Evolutionary conservation across 1,140 invertebrate genomes (phyloP), one percentile per base, ranked within the genome.

Genomic region (Drosophila pandora): DNA sequence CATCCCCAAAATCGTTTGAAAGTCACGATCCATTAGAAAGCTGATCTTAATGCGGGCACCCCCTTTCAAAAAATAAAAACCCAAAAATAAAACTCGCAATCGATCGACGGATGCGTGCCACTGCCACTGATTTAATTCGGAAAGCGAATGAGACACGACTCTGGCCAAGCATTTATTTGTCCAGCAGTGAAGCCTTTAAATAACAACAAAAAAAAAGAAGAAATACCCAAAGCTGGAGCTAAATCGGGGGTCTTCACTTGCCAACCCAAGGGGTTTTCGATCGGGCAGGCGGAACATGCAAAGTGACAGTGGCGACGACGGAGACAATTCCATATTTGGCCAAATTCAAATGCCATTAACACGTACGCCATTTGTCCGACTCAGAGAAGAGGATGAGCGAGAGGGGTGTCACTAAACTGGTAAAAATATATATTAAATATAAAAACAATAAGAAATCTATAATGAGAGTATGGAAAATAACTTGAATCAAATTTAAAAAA

Each of bases 341-440:
- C 74, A 90, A 90, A 90, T 88, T 84, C 88, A 88, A 90, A 90
- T 90, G 80, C 88, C 88, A 90, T 90, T 90, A 90, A 90, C 88
- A 90, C 88, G 84, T 90, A 84, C 89, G 70, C 83, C 88, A 88
- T 82, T 90, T 90, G 85, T 85, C 75, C 70, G 69, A 28, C 61
- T 55, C 45, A 52, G 57, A 30, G 30, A 53, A 55, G 41, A 32
- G 64, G 28, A 34, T 52, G 48, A 17, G 23, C 17, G n/a, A 39
- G 6, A 28, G 34, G 7, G 37, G n/a, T 34, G 53, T 9, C 12
- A 22, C 2, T 34, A 39, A 60, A 67, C 63, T 67, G 4, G 5
- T 2, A 21, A 6, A 67, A 67, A 65, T 1, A 9, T n/a, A 17
- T 1, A n/a, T 37, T 37, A n/a, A 4, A 37, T 37, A 37, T 12